Conservation (phyloP, 2,113 vertebrate genomes). For the Myodes glareolus region DNA sequence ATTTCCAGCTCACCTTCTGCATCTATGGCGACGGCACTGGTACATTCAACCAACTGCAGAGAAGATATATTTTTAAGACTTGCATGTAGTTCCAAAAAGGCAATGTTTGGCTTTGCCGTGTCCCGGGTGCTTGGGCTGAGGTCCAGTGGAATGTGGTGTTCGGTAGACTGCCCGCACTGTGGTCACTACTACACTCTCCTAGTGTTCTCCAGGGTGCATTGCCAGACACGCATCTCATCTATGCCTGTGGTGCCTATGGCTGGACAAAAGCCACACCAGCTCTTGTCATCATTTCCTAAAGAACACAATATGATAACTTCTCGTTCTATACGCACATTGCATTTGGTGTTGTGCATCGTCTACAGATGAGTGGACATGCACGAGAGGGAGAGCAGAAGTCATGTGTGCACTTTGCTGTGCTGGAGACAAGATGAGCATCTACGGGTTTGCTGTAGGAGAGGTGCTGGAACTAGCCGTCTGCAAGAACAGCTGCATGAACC, state of each 20-base stretch:
- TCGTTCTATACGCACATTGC: too few species aligned
- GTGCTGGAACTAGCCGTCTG: not conserved
- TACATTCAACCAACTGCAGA: not conserved
- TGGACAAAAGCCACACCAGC: not conserved
- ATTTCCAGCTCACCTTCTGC: not conserved
- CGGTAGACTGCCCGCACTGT: too few species aligned
- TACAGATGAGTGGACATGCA: not conserved
- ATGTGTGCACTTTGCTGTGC: not conserved
- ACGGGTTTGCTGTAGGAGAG: too few species aligned
- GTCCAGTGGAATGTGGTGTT: too few species aligned
- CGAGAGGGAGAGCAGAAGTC: not conserved
- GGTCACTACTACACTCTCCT: rapidly evolving
- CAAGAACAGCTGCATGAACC: rapidly evolving
- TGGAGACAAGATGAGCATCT: not conserved
- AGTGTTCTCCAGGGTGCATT: not conserved
- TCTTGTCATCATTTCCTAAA: not conserved
- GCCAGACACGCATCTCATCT: not conserved
- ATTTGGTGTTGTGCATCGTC: not conserved
- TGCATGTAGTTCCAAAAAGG: not conserved
- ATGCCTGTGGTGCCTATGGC: not conserved
- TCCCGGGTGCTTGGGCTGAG: too few species aligned
- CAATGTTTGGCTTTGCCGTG: not conserved
- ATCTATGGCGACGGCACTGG: not conserved
- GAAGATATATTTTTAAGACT: not conserved
- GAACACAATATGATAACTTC: not conserved